Base-by-base conservation (phyloP, 2,888 invertebrate genomes). In the Pseudococcus jackbeardsleyi region DNA sequence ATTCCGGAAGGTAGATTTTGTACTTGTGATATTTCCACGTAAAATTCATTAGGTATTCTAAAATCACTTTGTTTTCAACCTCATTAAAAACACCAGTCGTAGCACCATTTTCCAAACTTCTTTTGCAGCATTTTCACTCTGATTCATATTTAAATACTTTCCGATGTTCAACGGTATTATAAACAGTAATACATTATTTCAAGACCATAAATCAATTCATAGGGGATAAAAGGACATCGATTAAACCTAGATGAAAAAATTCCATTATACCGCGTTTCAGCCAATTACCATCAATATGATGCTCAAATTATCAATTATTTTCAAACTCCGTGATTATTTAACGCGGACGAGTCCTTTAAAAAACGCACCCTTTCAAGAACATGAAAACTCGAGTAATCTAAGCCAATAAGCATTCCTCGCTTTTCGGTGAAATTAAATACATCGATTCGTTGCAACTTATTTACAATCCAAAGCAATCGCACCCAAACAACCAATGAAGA, bases 401-500 rank as follows among this genome's bases (percentile, higher is more conserved):
- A 82, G 79, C 79, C 46, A 82, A 82, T 22, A 82, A 82, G 79
- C 79, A 82, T 46, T 82, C 46, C 22, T 64, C 64, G 59, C 42
- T 9, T n/a, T n/a, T 11, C 79, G 46, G 7, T 11, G 5, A 82
- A 82, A 82, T 46, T 82, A 19, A 82, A 19, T 82, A 82, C 79
- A 0, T 15, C n/a, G n/a, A n/a, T 15, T 17, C 9, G 6, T 9
- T 42, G 79, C 8, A 46, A 46, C 42, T n/a, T 82, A 82, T 82
- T 19, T 82, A 82, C 79, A 42, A 82, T 82, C 79, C 42, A 46
- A 42, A 42, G 46, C 79, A 46, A 26, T 82, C 79, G 42, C 46
- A 82, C 79, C 79, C 79, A 46, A 82, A 82, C 72, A 72, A 72
- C 79, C 46, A 82, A 79, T 79, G 46, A 82, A 82, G 15, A 17